Evolutionary conservation across 2,888 invertebrate species (phyloP).

Genomic region (Itoplectis maculator): DNA sequence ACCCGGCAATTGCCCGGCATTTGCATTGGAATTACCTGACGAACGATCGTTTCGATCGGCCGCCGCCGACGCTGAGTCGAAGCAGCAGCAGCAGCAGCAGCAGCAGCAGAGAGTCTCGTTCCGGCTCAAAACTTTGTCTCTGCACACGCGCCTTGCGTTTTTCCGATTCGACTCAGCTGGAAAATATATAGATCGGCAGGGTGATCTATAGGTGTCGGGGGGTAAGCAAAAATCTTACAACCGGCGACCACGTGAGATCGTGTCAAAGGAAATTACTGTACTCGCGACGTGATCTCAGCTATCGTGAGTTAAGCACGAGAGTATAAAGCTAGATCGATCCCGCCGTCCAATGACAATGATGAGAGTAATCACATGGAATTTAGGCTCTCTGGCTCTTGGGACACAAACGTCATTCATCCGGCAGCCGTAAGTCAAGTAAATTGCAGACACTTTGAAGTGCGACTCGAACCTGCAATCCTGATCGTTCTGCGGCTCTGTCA

Average conservation of each 20-base stretch:
- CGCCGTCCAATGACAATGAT: conserved; percentile 44
- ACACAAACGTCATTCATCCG: conserved; percentile 12
- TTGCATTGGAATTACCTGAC: conserved; percentile 72
- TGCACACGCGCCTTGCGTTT: conserved; percentile 12
- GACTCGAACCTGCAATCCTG: neutral
- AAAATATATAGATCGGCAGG: neutral
- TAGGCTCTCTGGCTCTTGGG: conserved; percentile 31
- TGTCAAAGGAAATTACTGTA: conserved; percentile 31
- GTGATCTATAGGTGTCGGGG: conserved; percentile 4
- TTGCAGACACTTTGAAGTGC: conserved; percentile 5
- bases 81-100: no score
- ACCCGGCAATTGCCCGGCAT: conserved; percentile 68
- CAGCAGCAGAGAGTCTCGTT: neutral
- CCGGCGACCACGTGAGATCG: conserved; percentile 12
- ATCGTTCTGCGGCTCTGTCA: neutral
- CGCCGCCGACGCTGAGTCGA: no score
- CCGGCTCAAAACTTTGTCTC: neutral
- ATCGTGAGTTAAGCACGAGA: conserved; percentile 19
- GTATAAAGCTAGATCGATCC: no score
- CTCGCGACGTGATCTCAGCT: conserved; percentile 21
- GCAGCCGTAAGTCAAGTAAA: conserved; percentile 24
- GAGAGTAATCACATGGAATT: conserved; percentile 35
- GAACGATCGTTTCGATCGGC: conserved; percentile 28
- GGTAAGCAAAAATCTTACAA: no score
- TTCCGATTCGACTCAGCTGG: conserved; percentile 19